These are phyloP conservation scores for Hylyphantes graminicola DNA, from an alignment of 1,140 invertebrate genomes.

Conservation along the genomic window DNA sequence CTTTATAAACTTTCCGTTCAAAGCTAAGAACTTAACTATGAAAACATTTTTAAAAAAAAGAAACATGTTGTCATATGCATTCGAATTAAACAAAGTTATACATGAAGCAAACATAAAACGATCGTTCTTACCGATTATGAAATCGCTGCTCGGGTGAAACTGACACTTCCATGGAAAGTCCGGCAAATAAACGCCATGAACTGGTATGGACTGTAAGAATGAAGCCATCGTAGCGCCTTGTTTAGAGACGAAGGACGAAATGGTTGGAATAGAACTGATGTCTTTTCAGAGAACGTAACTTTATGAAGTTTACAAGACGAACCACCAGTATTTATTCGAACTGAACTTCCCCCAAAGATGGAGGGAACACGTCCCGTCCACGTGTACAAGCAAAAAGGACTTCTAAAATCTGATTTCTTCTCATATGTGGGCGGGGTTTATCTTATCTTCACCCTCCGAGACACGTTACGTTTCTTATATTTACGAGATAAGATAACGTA, in stretches of 20 bases:
- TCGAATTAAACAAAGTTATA: not conserved
- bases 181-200: conserved; percentile 26
- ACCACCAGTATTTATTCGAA: conserved; percentile 32
- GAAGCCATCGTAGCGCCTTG: conserved; percentile 24
- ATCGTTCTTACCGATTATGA: conserved; percentile 15
- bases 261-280: not conserved
- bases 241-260: not conserved
- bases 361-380: conserved; percentile 12
- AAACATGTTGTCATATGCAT: not conserved
- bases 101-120: not conserved
- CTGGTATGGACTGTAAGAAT: conserved; percentile 19
- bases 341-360: not conserved
- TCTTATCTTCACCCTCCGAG: not conserved
- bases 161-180: conserved; percentile 52
- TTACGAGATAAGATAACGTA: conserved; percentile 41
- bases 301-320: not conserved
- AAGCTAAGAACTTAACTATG: too few relatives aligned
- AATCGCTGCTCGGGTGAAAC: conserved; percentile 17
- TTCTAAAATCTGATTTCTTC: conserved; percentile 3
- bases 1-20: too few relatives aligned
- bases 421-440: not conserved
- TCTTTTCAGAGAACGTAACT: not conserved
- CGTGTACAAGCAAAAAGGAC: conserved; percentile 19
- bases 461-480: conserved; percentile 15
- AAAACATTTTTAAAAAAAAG: too few relatives aligned